Percentiles rank a stretch among this genome's conserved stretches.
Evolutionary conservation across 2,888 invertebrate genomes (phyloP).

Genomic region (Catonia carolina): DNA sequence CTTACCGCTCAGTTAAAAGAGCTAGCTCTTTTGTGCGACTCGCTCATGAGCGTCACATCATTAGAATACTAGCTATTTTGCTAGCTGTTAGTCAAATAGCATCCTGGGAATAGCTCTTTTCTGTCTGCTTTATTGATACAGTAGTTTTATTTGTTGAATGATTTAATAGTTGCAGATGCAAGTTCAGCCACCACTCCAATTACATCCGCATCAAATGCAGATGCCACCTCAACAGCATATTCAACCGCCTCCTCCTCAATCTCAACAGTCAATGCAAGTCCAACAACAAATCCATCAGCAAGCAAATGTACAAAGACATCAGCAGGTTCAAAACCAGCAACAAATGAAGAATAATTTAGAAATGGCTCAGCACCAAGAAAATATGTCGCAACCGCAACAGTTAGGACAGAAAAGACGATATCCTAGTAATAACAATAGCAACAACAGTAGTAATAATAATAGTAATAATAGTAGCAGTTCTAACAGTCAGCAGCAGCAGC

Average conservation of each 20-base stretch:
- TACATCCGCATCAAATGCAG: neutral
- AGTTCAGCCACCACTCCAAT: neutral
- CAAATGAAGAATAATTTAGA: neutral
- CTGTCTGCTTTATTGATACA: too few species aligned
- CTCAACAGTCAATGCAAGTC: neutral
- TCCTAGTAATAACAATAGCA: neutral
- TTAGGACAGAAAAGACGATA: neutral
- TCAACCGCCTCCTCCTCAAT: neutral
- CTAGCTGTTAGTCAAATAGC: too few species aligned
- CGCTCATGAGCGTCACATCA: too few species aligned
- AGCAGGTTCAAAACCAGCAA: neutral
- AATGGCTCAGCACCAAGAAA: conserved; percentile 1
- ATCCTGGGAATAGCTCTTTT: too few species aligned
- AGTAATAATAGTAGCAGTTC: conserved; percentile 12
- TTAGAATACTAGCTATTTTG: too few species aligned
- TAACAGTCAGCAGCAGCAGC: conserved; percentile 23
- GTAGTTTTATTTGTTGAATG: too few species aligned
- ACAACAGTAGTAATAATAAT: neutral
- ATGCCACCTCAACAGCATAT: neutral
- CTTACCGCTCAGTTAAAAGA: too few species aligned
- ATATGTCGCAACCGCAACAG: conserved; percentile 8
- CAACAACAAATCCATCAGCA: conserved; percentile 23
- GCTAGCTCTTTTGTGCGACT: too few species aligned
- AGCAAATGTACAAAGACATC: neutral
- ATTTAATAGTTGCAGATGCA: neutral